Percentiles rank a stretch among this genome's conserved stretches.
Evolutionary conservation across 2,888 invertebrate species (phyloP).

Genomic region (Corbicula japonica): DNA sequence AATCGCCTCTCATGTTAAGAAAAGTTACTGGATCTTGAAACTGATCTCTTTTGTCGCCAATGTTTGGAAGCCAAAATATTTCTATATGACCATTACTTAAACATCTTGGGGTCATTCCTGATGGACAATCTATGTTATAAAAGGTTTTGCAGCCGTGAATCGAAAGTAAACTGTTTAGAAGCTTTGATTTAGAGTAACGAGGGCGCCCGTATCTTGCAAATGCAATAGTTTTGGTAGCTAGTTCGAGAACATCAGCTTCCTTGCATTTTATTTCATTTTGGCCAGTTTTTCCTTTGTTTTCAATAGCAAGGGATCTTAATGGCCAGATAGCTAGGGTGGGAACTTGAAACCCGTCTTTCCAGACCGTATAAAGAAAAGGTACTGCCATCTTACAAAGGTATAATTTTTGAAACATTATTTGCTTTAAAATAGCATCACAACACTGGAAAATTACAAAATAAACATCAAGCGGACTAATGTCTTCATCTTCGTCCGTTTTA

Average conservation of each 20-base stretch:
- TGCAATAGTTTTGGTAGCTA: background rate
- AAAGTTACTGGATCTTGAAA: conserved; percentile 12
- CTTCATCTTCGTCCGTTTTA: background rate
- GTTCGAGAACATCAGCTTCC: background rate
- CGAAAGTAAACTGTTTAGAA: conserved; percentile 1
- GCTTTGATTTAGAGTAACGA: conserved; percentile 11
- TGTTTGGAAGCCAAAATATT: conserved; percentile 7
- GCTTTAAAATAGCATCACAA: conserved; percentile 8
- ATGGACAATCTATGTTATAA: conserved; percentile 15
- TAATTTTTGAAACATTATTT: conserved; percentile 21
- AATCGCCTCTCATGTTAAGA: conserved; percentile 14
- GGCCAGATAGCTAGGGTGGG: no score
- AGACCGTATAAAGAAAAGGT: background rate
- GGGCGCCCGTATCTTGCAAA: conserved; percentile 15
- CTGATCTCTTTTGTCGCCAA: background rate
- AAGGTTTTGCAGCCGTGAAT: background rate
- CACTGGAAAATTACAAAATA: conserved; percentile 10
- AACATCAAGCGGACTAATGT: conserved; percentile 10
- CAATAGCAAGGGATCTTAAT: background rate
- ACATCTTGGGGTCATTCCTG: conserved; percentile 14
- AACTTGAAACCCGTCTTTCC: no score
- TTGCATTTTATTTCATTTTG: background rate
- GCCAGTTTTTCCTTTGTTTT: background rate
- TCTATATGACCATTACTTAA: conserved; percentile 2
- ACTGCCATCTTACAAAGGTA: conserved; percentile 23